These are phyloP conservation scores for Sander vitreus DNA, from an alignment of 2,113 vertebrate species.

Conservation along the genomic window DNA sequence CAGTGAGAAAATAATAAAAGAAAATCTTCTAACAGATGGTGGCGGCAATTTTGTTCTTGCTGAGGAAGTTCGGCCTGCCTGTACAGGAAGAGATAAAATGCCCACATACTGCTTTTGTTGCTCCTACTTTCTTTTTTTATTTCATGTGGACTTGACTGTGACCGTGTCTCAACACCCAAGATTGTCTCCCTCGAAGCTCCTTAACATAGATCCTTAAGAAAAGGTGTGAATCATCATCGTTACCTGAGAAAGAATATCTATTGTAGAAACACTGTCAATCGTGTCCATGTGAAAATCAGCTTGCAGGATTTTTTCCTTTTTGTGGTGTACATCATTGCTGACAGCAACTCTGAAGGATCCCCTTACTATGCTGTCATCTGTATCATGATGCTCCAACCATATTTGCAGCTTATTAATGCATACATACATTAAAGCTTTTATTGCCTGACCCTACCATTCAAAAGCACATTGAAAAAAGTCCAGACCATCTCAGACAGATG, in stretches of 20 bases:
- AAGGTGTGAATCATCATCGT: neutral
- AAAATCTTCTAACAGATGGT: conserved; percentile 1
- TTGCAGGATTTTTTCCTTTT: neutral
- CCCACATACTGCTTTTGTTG: neutral
- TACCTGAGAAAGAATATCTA: neutral
- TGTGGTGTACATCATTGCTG: neutral
- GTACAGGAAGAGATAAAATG: conserved; percentile 38
- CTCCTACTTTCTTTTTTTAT: neutral
- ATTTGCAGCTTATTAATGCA: neutral
- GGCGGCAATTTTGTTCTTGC: neutral
- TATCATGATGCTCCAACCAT: neutral
- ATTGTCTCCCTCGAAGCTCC: neutral
- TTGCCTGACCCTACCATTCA: neutral
- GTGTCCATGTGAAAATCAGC: neutral
- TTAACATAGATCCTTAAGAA: no score
- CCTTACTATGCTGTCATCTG: neutral
- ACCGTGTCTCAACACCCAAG: neutral
- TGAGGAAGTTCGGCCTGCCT: conserved; percentile 23
- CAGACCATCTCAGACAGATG: conserved; percentile 18
- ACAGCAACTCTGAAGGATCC: neutral
- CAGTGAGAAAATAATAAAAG: neutral
- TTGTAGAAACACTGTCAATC: neutral
- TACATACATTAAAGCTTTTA: fast-evolving
- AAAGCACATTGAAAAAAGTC: neutral
- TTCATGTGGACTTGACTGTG: neutral